Evolutionary conservation across 2,888 invertebrate species (phyloP), one percentile per base, ranked within the genome.

Genomic region (Unio pictorum): DNA sequence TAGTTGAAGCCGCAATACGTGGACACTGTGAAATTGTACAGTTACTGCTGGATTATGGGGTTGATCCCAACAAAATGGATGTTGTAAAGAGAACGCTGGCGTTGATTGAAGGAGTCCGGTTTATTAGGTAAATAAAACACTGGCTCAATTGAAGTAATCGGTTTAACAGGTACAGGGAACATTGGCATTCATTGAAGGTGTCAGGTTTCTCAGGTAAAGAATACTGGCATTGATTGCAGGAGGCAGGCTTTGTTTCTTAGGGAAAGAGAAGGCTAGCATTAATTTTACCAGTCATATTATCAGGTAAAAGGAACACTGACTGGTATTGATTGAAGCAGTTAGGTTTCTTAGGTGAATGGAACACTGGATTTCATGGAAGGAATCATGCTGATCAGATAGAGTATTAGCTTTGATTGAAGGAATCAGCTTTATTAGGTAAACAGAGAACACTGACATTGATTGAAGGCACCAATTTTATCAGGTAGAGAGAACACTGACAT

Each of bases 51-150:
- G 84, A 86, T 60, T 85, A 83, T 73, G 87, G 87, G 3, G 77
- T 83, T 28, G 78, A 84, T 62, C 84, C 84, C 8, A 86, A 85
- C 71, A 57, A 68, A 61, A 55, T 85, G 11, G 78, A 84, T 69
- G 71, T 68, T 1, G 61, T 70, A 11, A 76, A 75, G 62, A 77
- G 74, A 26, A 83, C 84, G 5, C 74, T 79, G 17, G 75, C 86
- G 17, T 69, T 87, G 20, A 85, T 85, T 67, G 87, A 87, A 70
- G 85, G 85, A 58, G 82, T 86, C 4, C 75, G 87, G 60, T 83
- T 82, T 74, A 72, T 75, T 56, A 85, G 86, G 86, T 84, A 73
- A 15, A 15, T 20, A 3, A 30, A 62, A 23, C 1, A 1, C 58
- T 58, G 58, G 23, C 23, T 34, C 8, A 1, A 7, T 8, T 7